Percentiles rank a stretch among this genome's conserved stretches.
These are phyloP conservation scores for Sakesphorus luctuosus DNA, from an alignment of 2,113 vertebrate species.

Conservation along the genomic window DNA sequence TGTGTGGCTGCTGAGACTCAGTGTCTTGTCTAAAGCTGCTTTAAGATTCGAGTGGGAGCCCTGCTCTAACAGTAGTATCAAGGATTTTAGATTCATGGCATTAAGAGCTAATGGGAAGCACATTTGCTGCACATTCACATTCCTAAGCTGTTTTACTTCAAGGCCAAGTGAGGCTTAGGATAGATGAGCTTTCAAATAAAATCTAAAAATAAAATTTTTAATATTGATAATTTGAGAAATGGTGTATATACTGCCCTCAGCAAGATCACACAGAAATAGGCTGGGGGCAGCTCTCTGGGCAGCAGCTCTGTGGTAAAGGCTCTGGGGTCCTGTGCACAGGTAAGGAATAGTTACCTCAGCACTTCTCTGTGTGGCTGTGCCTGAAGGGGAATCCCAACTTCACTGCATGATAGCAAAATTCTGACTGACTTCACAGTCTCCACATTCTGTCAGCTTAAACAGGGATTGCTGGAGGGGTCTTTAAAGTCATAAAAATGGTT, in stretches of 20 bases:
- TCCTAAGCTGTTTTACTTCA: neutral
- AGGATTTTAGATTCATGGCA: conserved; percentile 33
- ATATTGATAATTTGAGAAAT: neutral
- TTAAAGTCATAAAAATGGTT: neutral
- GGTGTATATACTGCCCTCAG: neutral
- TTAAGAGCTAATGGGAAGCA: conserved; percentile 32
- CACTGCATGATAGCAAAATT: neutral
- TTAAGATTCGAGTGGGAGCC: neutral
- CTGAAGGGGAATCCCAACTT: neutral
- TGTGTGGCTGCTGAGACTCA: neutral
- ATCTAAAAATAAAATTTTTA: neutral
- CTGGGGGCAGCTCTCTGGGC: neutral
- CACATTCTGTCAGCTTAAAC: neutral
- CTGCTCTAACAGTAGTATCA: neutral
- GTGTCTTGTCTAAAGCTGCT: neutral
- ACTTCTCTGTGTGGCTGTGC: neutral
- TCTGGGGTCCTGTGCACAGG: neutral
- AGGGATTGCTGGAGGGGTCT: neutral
- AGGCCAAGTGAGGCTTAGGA: neutral
- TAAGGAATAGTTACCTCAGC: neutral
- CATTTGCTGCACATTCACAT: neutral
- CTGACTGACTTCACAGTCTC: neutral
- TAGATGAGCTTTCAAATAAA: neutral
- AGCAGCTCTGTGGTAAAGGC: neutral
- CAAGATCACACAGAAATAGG: neutral